These are phyloP conservation scores for Pinctada fucata DNA, from an alignment of 2,888 invertebrate genomes.

Conservation along the genomic window DNA sequence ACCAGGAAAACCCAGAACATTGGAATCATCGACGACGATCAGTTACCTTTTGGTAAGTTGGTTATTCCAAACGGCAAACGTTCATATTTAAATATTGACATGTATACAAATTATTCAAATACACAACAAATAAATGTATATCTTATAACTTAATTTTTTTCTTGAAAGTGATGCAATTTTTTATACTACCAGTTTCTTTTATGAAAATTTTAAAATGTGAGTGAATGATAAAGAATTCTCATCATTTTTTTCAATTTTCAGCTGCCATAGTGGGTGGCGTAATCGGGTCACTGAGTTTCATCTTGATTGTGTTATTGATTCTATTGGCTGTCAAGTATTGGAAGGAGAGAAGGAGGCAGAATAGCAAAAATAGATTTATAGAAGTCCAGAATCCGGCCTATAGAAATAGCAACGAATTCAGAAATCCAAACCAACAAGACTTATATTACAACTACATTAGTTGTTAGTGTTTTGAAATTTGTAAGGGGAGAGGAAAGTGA, in stretches of 20 bases:
- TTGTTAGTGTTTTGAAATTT: conserved; percentile 8
- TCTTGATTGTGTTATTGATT: conserved; percentile 65
- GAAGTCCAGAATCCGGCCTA: conserved; percentile 70
- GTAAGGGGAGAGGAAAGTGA: conserved; percentile 4
- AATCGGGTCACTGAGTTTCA: conserved; percentile 68
- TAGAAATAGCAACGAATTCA: conserved; percentile 62
- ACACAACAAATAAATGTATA: no score
- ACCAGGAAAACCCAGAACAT: conserved; percentile 30
- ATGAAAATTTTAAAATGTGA: no score
- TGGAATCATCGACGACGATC: conserved; percentile 35
- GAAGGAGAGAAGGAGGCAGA: conserved; percentile 50
- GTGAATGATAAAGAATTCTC: no score
- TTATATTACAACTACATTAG: conserved; percentile 39
- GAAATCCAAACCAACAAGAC: conserved; percentile 26
- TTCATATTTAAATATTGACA: no score
- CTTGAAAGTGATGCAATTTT: no score
- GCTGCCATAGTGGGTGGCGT: conserved; percentile 73
- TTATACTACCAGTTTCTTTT: no score
- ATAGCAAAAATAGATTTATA: conserved; percentile 61
- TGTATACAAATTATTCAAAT: no score
- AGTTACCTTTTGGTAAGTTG: conserved; percentile 62
- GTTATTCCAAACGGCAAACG: no score
- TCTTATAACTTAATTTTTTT: no score
- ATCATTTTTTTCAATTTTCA: conserved; percentile 42
- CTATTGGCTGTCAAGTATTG: conserved; percentile 66